Base-by-base conservation (phyloP, 2,888 invertebrate genomes). In the Ochlodes sylvanus region DNA sequence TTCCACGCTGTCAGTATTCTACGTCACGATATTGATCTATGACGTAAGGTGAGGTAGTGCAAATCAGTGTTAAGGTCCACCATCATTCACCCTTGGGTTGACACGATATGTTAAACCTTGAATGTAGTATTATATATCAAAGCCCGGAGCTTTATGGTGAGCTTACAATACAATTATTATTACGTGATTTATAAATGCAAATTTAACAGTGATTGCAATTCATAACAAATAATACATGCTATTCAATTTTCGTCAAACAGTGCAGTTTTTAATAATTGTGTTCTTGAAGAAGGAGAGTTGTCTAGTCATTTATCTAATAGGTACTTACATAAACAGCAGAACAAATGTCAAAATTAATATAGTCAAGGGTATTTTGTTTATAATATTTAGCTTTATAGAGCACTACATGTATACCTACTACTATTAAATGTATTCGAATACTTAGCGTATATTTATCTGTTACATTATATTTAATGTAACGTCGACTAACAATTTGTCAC, bases 1-100 rank as follows among this genome's bases (percentile, higher is more conserved):
- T 77, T 77, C 74, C 72, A 70, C 73, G 68, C 72, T 81, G 78
- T 78, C 70, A 76, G 69, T 69, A 72, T 77, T 74, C 77, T 77
- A 84, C 80, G 85, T 88, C 84, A 88, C 74, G 73, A 79, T 87
- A 90, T 90, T 83, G 90, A 92, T 85, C 85, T 80, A 83, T 85
- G 79, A 81, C 77, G 78, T 76, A 91, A 89, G 90, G 92, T 86
- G 84, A 88, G 85, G 70, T 69, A 73, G 50, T 55, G 58, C 68
- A 58, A 66, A 47, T 52, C 58, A 57, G 61, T 67, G 57, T 47
- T 71, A 74, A 77, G 77, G 79, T 79, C 75, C 74, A 75, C 75
- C 71, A 76, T 68, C 78, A 77, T 77, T 78, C 76, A 79, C 76
- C 77, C 73, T 75, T 72, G 73, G 44, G 70, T 72, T 71, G 71